Evolutionary conservation across 2,797 vertebrate species (phyloP).

Genomic region (Heteromormyrus szaboi): DNA sequence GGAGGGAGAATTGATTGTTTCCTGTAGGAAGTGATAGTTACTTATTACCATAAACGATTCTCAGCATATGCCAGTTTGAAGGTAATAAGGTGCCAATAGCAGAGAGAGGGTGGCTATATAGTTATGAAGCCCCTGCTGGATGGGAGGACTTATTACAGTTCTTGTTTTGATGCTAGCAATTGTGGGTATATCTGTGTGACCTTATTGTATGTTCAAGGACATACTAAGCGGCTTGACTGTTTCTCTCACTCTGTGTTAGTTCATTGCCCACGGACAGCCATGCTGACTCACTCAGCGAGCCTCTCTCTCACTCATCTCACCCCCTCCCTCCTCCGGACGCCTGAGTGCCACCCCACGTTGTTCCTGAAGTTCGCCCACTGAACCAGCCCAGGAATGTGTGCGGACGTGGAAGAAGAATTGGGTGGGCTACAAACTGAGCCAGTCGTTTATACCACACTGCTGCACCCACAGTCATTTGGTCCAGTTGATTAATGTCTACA

Average conservation of each 20-base stretch:
- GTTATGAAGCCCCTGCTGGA: background rate
- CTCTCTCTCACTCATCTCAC: background rate
- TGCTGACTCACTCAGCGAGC: constrained; percentile 12
- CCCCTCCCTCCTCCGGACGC: background rate
- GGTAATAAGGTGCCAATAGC: background rate
- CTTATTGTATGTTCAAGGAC: constrained; percentile 6
- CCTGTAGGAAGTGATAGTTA: background rate
- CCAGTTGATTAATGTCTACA: background rate
- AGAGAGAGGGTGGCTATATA: background rate
- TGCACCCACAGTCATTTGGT: background rate
- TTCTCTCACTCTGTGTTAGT: background rate
- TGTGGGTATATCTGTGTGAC: background rate
- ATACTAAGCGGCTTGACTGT: background rate
- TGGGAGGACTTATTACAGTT: background rate
- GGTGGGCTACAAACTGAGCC: background rate
- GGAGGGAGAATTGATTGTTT: background rate
- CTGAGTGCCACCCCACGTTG: background rate
- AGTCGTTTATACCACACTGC: background rate
- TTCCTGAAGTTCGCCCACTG: background rate
- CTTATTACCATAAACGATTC: background rate
- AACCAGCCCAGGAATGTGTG: background rate
- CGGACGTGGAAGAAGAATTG: background rate
- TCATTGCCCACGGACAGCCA: background rate
- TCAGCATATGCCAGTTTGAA: background rate
- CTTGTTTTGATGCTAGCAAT: background rate